Evolutionary conservation across 2,797 vertebrate genomes (phyloP), one percentile per base, ranked within the genome.

Genomic region (Muscicapa striata): DNA sequence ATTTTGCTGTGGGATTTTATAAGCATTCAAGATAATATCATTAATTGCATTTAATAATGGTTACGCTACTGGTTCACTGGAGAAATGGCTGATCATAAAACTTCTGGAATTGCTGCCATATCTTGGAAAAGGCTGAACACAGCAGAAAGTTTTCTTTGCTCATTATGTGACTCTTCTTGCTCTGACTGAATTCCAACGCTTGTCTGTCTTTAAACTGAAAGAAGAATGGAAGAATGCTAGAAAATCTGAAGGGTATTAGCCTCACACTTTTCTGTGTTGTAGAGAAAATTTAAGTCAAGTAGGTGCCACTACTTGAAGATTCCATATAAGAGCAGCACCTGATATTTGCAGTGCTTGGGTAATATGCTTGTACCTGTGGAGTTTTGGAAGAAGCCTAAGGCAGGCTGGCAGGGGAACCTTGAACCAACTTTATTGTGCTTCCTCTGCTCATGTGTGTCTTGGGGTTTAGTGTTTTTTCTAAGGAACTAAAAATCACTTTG

Each of bases 1-100:
- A 70, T 70, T 82, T 86, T 90, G 23, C 70, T 74, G 54, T 78
- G 78, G 48, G 40, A 64, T 90, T 89, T 94, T 51, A 45, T 84
- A 54, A 66, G 51, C 13, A 10, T 89, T 89, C 45, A 49, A 49
- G 75, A 79, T 55, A 81, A 81, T 88, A 68, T 83, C 51, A 62
- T 84, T 86, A 94, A 67, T 77, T 90, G 38, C 30, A 20, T 95
- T 87, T 91, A 89, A 83, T 89, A 94, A 61, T 5, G 32, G 24
- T 69, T 77, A 36, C 0, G 4, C 59, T 16, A 10, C 49, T 69
- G 46, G 15, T 55, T 90, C 40, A 34, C 63, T 89, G 49, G 43
- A 88, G 40, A 92, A 91, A 41, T 0, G 6, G 27, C 36, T 66
- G 72, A 29, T 88, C 57, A 32, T 95, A 96, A 96, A 93, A 93